Evolutionary conservation across 2,888 invertebrate genomes (phyloP).

Genomic region (Mactromeris polynyma): DNA sequence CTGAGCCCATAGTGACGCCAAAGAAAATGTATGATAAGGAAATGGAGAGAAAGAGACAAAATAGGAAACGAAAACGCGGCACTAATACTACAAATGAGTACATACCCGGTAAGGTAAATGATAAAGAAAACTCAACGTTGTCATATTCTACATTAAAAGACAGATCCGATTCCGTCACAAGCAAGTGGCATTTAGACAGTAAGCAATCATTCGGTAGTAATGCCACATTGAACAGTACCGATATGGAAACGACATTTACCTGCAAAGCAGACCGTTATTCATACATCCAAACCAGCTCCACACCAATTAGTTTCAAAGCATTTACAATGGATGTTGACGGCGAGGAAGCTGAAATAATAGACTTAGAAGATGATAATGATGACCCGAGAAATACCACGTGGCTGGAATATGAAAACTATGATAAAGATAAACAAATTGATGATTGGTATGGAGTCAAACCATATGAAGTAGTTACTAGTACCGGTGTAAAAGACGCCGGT

Average conservation of each 20-base stretch:
- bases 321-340: background rate
- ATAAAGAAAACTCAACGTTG: background rate
- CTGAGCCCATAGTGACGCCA: background rate
- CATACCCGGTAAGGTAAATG: background rate
- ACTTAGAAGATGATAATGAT: slow-evolving; percentile 23
- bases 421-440: slow-evolving; percentile 7
- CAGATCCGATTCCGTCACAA: slow-evolving; percentile 22
- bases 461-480: slow-evolving; percentile 26
- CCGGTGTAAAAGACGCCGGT: slow-evolving; percentile 2
- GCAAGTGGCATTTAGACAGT: slow-evolving; percentile 40
- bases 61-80: slow-evolving; percentile 44
- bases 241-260: background rate
- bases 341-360: slow-evolving; percentile 17
- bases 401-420: background rate
- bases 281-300: slow-evolving; percentile 20
- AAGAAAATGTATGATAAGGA: slow-evolving; percentile 32
- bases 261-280: background rate
- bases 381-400: slow-evolving; percentile 38
- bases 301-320: slow-evolving; percentile 35
- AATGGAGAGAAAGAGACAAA: slow-evolving; percentile 23
- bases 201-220: slow-evolving; percentile 39
- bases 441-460: slow-evolving; percentile 44
- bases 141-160: background rate
- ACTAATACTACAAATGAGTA: slow-evolving; percentile 16
- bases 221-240: slow-evolving; percentile 28